Base-by-base conservation (phyloP, 1,140 invertebrate species). In the Planococcus citri region DNA sequence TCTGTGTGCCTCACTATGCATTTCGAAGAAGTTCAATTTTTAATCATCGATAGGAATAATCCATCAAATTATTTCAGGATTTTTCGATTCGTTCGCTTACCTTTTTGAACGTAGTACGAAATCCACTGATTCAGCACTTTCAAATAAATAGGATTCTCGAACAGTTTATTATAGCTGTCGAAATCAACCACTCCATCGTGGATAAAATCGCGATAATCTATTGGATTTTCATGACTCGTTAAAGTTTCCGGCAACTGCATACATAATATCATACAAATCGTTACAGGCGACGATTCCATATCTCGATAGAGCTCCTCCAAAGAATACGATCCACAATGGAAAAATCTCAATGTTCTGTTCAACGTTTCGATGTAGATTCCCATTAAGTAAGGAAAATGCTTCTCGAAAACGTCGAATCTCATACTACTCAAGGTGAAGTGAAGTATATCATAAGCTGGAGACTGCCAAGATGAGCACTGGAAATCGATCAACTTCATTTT, bases 401-500 rank as follows among this genome's bases (percentile, higher is more conserved):
- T 64, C 17, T 64, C 20, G 25, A 64, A 64, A 24, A 64, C 60
- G 1, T 64, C 60, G 60, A 24, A 24, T 64, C 24, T 10, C 60
- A 64, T 64, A 17, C 60, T 25, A 24, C 8, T 9, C 1, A 25
- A 24, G 22, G 60, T 64, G 20, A 64, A 64, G 3, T 25, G 24
- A 10, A 64, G 10, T 9, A 64, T 22, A 25, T 64, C 60, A 21
- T 25, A 17, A 9, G 60, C 60, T 21, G 60, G 60, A 64, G 10
- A 17, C 10, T 10, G 3, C 60, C 60, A 64, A 10, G 9, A 1
- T 4, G 10, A 24, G 9, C 10, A 4, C 60, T 64, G 60, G 25
- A 64, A 64, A 17, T 25, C 60, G 60, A 64, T 64, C 2, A 24
- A 64, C 24, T 64, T 69, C 74, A 84, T 84, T 76, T 85, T 82